Base-by-base conservation (phyloP, 2,113 vertebrate species). In the Panurus biarmicus region DNA sequence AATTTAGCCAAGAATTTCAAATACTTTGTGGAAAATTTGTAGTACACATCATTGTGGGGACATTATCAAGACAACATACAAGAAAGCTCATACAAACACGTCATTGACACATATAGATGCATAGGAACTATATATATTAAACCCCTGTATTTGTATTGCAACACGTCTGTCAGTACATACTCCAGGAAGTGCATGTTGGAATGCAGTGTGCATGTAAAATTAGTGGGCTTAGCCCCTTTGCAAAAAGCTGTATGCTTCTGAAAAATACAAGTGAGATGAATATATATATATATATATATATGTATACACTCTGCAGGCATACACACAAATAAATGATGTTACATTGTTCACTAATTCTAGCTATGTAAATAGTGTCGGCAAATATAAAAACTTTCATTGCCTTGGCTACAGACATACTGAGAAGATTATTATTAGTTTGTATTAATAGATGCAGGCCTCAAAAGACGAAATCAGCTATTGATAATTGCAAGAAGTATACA, bases 401-500 rank as follows among this genome's bases (percentile, higher is more conserved):
- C 96, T 96, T 70, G 90, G 94, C 89, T 95, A 94, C 96, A 97
- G 97, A 97, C 97, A 98, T 97, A 97, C 98, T 97, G 97, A 97
- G 98, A 98, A 97, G 98, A 97, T 98, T 98, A 98, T 99, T 99
- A 99, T 99, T 99, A 98, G 98, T 98, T 98, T 97, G 98, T 98
- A 99, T 99, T 99, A 99, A 99, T 99, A 99, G 98, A 99, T 99
- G 98, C 98, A 98, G 98, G 98, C 98, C 98, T 98, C 97, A 98
- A 98, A 99, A 99, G 98, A 98, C 98, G 97, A 99, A 99, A 99
- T 99, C 98, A 99, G 98, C 98, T 99, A 99, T 99, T 99, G 99
- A 99, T 99, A 99, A 99, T 99, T 99, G 99, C 98, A 98, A 98
- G 98, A 98, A 99, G 98, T 99, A 98, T 98, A 99, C 98, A 98